These are phyloP conservation scores for Orchesellides sinensis DNA, from an alignment of 2,888 invertebrate species.

Conservation along the genomic window DNA sequence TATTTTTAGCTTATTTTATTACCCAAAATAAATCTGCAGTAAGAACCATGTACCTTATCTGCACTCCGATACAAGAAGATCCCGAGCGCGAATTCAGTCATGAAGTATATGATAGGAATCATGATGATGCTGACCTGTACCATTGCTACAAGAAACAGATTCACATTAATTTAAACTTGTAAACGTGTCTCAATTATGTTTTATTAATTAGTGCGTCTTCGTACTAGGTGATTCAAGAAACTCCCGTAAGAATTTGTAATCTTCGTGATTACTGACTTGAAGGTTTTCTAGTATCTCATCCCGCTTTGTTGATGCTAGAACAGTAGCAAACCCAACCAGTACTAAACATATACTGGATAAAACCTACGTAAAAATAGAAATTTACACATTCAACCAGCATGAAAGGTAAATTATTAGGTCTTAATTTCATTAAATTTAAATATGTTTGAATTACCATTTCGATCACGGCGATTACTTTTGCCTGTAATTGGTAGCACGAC, in stretches of 20 bases:
- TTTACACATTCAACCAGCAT: too few relatives aligned
- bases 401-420: too few relatives aligned
- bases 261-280: slow-evolving; percentile 47
- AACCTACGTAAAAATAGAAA: slow-evolving; percentile 35
- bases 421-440: too few relatives aligned
- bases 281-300: slow-evolving; percentile 55
- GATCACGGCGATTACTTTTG: slow-evolving; percentile 65
- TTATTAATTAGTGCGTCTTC: too few relatives aligned
- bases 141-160: slow-evolving; percentile 48
- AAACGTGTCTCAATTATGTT: not conserved
- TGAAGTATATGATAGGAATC: slow-evolving; percentile 60
- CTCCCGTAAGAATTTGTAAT: slow-evolving; percentile 47
- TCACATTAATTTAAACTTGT: slow-evolving; percentile 3
- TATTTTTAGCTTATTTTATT: too few relatives aligned
- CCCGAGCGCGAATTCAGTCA: slow-evolving; percentile 57
- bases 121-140: slow-evolving; percentile 64
- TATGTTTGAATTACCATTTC: slow-evolving; percentile 56
- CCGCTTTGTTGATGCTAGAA: slow-evolving; percentile 42
- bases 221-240: slow-evolving; percentile 59
- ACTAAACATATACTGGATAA: slow-evolving; percentile 57
- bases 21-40: too few relatives aligned
- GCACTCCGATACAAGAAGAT: slow-evolving; percentile 62
- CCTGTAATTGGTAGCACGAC: slow-evolving; percentile 62
- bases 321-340: slow-evolving; percentile 54
- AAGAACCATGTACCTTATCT: slow-evolving; percentile 58